Evolutionary conservation across 2,888 invertebrate genomes (phyloP).

Genomic region (Campaea margaritaria): DNA sequence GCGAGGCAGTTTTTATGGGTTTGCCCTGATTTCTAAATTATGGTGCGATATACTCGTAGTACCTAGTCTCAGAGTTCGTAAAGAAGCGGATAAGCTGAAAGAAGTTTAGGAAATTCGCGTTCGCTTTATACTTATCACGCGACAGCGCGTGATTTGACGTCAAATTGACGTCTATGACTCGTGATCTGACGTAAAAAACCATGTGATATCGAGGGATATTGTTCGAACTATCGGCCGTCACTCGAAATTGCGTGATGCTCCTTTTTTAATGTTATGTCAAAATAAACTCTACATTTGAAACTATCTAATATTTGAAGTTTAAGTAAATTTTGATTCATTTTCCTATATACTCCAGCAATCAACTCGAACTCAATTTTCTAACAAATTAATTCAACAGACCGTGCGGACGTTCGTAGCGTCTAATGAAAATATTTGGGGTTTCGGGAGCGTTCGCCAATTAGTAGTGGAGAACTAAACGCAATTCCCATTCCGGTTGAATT

Average conservation of each 20-base stretch:
- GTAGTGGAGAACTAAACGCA: conserved; percentile 19
- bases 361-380: conserved; percentile 6
- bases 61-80: conserved; percentile 6
- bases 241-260: too few relatives aligned
- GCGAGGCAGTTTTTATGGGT: conserved; percentile 76
- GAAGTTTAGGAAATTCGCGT: neutral
- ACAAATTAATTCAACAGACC: conserved; percentile 8
- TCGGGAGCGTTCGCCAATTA: conserved; percentile 26
- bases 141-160: neutral
- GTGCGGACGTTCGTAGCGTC: conserved; percentile 13
- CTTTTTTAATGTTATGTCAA: too few relatives aligned
- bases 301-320: too few relatives aligned
- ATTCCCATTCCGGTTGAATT: conserved; percentile 12
- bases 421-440: conserved; percentile 34
- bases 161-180: too few relatives aligned
- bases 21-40: conserved; percentile 67
- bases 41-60: conserved; percentile 36
- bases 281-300: too few relatives aligned
- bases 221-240: too few relatives aligned
- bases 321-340: neutral
- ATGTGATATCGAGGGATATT: too few relatives aligned
- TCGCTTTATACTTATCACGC: neutral
- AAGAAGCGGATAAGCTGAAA: conserved; percentile 24
- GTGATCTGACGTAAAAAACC: too few relatives aligned
- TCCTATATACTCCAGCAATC: neutral